Evolutionary conservation across 2,888 invertebrate genomes (phyloP).

Genomic region (Drosophila affinis): DNA sequence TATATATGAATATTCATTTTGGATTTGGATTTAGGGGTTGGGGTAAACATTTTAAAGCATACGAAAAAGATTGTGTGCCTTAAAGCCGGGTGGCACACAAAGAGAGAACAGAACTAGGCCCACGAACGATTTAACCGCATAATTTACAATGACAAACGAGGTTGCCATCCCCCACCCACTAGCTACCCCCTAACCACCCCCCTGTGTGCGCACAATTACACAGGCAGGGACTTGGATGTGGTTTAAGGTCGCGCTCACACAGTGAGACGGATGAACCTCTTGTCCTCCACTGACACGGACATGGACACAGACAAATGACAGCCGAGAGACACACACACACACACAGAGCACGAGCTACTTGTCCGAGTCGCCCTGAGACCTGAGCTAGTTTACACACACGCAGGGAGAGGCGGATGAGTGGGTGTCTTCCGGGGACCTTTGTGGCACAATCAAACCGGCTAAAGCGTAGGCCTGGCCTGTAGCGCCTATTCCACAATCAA

Average conservation of each 20-base stretch:
- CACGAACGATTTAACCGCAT: conserved; percentile 73
- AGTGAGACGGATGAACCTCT: conserved; percentile 40
- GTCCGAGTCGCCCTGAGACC: conserved; percentile 19
- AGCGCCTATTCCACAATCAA: conserved; percentile 68
- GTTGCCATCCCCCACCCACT: conserved; percentile 36
- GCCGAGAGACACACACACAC: conserved; percentile 48
- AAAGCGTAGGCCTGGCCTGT: conserved; percentile 29
- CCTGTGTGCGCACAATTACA: conserved; percentile 67
- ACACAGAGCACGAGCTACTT: conserved; percentile 16
- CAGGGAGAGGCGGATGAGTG: neutral
- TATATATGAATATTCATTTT: conserved; percentile 46
- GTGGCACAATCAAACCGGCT: conserved; percentile 47
- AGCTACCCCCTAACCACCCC: no score
- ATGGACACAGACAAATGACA: conserved; percentile 57
- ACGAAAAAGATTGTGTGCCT: conserved; percentile 1
- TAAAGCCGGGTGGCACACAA: conserved; percentile 19
- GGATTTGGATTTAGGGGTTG: conserved; percentile 1
- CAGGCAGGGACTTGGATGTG: conserved; percentile 15
- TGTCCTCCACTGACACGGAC: conserved; percentile 48
- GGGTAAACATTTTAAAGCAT: conserved; percentile 11
- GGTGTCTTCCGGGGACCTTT: conserved; percentile 24
- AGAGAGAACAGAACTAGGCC: conserved; percentile 35
- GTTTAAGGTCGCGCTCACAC: conserved; percentile 11
- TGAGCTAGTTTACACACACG: conserved; percentile 26
- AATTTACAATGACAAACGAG: conserved; percentile 79